Conservation (phyloP, 2,888 invertebrate genomes). For the Lepidocyrtoides sp. region DNA sequence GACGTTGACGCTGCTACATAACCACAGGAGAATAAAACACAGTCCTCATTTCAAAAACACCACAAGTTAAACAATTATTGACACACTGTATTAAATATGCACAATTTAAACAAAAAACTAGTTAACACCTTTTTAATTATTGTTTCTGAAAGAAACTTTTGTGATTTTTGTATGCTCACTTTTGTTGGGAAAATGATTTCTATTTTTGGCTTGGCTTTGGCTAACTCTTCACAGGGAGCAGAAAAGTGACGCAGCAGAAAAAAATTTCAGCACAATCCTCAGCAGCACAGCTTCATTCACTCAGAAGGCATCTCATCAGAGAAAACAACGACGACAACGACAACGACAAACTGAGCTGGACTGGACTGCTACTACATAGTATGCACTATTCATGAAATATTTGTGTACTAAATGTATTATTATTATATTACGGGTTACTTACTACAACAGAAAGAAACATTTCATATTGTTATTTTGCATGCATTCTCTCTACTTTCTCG, state of each 20-base stretch:
- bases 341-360: slow-evolving; percentile 34
- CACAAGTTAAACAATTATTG: neutral
- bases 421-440: slow-evolving; percentile 13
- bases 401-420: neutral
- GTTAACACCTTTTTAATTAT: too few relatives aligned
- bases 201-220: neutral
- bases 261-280: slow-evolving; percentile 30
- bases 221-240: neutral
- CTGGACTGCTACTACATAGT: neutral
- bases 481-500: slow-evolving; percentile 11
- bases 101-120: too few relatives aligned
- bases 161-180: neutral
- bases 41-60: neutral
- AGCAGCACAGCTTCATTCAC: neutral
- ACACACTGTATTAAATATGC: neutral
- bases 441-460: neutral
- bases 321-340: neutral
- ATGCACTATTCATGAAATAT: slow-evolving; percentile 13
- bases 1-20: neutral
- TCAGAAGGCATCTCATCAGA: neutral
- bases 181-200: neutral
- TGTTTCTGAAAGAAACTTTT: too few relatives aligned
- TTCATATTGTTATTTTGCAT: slow-evolving; percentile 50
- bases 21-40: slow-evolving; percentile 6
- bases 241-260: slow-evolving; percentile 38